Conservation (phyloP, 1,140 invertebrate genomes). For the Melanaphis sacchari region DNA sequence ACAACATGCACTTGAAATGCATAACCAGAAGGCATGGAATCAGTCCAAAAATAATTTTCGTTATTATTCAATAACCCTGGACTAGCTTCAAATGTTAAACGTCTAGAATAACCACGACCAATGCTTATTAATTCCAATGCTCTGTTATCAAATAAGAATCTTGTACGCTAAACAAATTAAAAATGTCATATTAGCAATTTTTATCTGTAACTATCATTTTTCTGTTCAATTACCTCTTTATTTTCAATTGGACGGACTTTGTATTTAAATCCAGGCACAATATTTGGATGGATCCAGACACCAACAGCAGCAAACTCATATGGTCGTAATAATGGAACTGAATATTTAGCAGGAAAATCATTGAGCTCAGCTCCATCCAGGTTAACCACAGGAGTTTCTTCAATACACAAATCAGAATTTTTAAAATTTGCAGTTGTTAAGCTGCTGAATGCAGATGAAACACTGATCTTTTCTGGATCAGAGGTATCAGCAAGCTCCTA, state of each 20-base stretch:
- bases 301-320: slow-evolving; percentile 78
- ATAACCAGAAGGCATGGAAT: slow-evolving; percentile 76
- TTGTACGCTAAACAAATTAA: slow-evolving; percentile 59
- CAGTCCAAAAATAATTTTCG: slow-evolving; percentile 79
- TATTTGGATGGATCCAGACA: slow-evolving; percentile 74
- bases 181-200: not conserved
- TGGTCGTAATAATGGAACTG: slow-evolving; percentile 68
- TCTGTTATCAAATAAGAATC: slow-evolving; percentile 70
- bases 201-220: slow-evolving; percentile 58
- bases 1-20: slow-evolving; percentile 76
- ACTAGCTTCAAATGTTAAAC: slow-evolving; percentile 75
- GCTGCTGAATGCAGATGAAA: not conserved
- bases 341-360: slow-evolving; percentile 73
- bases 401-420: slow-evolving; percentile 4
- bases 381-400: slow-evolving; percentile 60
- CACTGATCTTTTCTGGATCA: slow-evolving; percentile 6
- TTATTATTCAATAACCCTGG: slow-evolving; percentile 72
- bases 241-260: slow-evolving; percentile 72
- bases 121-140: slow-evolving; percentile 74
- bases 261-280: slow-evolving; percentile 78
- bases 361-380: slow-evolving; percentile 69
- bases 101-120: slow-evolving; percentile 76
- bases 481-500: slow-evolving; percentile 39
- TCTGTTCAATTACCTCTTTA: slow-evolving; percentile 62
- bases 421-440: slow-evolving; percentile 26